Conservation (phyloP, 2,888 invertebrate species). For the Anorthoa munda region DNA sequence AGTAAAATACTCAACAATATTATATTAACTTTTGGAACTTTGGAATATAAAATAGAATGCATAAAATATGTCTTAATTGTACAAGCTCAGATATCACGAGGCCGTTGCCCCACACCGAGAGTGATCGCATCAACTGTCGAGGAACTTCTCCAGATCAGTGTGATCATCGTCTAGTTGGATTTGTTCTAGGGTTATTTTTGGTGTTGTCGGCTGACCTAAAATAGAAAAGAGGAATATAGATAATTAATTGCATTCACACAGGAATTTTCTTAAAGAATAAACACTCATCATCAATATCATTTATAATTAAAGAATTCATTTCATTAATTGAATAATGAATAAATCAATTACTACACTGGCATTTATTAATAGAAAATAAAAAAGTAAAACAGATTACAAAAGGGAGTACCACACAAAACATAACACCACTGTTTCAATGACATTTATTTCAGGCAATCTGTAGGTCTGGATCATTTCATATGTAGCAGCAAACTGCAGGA, state of each 20-base stretch:
- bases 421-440: no score
- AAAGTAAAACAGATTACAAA: no score
- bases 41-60: slow-evolving; percentile 75
- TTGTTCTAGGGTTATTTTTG: slow-evolving; percentile 83
- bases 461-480: no score
- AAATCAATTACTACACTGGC: no score
- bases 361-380: no score
- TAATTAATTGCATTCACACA: not conserved
- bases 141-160: slow-evolving; percentile 84
- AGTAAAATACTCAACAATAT: slow-evolving; percentile 74
- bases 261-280: no score
- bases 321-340: no score
- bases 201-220: slow-evolving; percentile 76
- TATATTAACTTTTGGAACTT: slow-evolving; percentile 81
- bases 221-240: not conserved
- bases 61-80: slow-evolving; percentile 64
- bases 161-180: slow-evolving; percentile 84
- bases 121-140: slow-evolving; percentile 79
- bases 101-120: slow-evolving; percentile 19
- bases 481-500: no score
- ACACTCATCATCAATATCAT: no score
- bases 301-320: no score
- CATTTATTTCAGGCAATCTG: no score
- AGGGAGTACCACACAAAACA: no score
- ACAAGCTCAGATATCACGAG: slow-evolving; percentile 76